A percentile compares a stretch with the other conserved stretches of the same genome.
phyloP scores from a whole-genome alignment of 2,113 vertebrate species.

The Heteronetta atricapilla region DNA sequence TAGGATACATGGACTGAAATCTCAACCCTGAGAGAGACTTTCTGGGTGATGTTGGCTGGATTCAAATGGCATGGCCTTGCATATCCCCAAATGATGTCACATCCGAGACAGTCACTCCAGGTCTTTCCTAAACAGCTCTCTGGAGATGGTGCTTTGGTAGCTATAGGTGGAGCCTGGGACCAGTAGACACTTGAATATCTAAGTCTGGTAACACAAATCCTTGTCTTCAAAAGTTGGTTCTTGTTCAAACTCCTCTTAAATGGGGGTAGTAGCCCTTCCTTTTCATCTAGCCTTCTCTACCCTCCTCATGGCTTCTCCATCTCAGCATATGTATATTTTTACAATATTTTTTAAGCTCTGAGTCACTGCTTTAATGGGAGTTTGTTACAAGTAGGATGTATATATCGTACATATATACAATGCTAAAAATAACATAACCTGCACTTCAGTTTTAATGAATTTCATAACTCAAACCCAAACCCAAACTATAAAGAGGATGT shows the following conservation, averaged over 20 bases:
- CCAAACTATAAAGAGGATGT: background rate
- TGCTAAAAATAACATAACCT: background rate
- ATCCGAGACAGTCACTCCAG: background rate
- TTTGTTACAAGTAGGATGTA: background rate
- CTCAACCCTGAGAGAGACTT: background rate
- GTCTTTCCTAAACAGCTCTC: background rate
- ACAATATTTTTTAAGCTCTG: background rate
- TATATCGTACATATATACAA: accelerated
- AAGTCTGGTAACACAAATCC: background rate
- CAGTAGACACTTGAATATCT: background rate
- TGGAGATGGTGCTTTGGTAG: background rate
- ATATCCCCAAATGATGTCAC: background rate
- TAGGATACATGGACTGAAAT: background rate
- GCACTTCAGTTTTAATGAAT: accelerated
- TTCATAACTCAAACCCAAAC: background rate
- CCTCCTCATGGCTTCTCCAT: background rate
- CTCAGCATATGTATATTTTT: background rate
- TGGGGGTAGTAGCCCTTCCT: background rate
- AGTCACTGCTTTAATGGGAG: background rate
- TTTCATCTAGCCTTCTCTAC: background rate
- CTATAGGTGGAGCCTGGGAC: background rate
- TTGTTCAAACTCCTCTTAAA: background rate
- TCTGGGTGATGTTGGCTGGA: background rate
- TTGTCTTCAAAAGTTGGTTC: background rate
- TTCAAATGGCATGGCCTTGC: background rate